phyloP scores from a whole-genome alignment of 2,888 invertebrate species.

The Xanthia icteritia region DNA sequence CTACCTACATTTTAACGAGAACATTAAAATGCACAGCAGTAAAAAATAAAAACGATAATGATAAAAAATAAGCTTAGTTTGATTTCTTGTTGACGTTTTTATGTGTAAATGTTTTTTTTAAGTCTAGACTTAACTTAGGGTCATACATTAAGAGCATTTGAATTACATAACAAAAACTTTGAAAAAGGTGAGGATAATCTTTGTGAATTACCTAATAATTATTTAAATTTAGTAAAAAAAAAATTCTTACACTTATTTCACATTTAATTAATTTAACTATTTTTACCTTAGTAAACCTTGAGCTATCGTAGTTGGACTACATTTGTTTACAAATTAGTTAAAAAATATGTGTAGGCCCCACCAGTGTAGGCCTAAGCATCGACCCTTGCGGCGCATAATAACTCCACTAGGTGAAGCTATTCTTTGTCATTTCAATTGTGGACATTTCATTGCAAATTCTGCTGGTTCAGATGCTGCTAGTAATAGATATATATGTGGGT shows the following conservation, averaged over 20 bases:
- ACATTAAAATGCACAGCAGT: not conserved
- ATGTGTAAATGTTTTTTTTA: not conserved
- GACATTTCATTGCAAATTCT: too few relatives aligned
- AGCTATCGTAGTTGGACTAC: not conserved
- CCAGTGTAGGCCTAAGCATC: not conserved
- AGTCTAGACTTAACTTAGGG: not conserved
- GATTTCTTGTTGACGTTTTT: constrained; percentile 7
- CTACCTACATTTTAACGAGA: not conserved
- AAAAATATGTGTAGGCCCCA: too few relatives aligned
- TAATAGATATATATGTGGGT: too few relatives aligned
- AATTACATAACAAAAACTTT: not conserved
- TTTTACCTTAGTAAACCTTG: not conserved
- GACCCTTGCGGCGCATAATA: not conserved
- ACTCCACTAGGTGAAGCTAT: not conserved
- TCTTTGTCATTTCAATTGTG: not conserved
- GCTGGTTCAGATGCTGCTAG: too few relatives aligned
- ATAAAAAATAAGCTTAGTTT: not conserved
- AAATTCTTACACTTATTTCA: too few relatives aligned
- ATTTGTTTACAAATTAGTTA: too few relatives aligned
- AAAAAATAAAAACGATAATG: not conserved
- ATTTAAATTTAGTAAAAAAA: too few relatives aligned
- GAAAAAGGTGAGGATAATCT: not conserved
- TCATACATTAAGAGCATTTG: not conserved
- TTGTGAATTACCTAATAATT: too few relatives aligned
- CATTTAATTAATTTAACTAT: too few relatives aligned